Base-by-base conservation (phyloP, 2,888 invertebrate species). In the Polyommatus iphigenia region DNA sequence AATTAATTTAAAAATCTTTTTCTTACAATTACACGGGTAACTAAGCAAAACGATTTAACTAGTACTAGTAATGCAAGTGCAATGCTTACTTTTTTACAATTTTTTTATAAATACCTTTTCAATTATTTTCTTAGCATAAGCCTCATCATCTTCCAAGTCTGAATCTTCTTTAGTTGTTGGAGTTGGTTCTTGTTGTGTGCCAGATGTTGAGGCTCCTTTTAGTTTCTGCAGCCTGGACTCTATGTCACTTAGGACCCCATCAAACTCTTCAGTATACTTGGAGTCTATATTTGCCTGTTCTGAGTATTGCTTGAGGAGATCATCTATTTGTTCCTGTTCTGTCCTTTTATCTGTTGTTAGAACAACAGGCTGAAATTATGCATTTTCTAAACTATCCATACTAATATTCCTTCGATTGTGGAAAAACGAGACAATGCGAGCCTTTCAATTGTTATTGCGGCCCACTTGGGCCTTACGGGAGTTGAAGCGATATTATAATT, bases 321-420 rank as follows among this genome's bases (percentile, higher is more conserved):
- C 96, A 84, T 97, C 95, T 32, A 95, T 95, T 89, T 97, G 96
- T 83, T 97, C 95, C 85, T 96, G 95, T 83, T 96, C 96, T 18
- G 95, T 95, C 86, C 96, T 94, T 71, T 92, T 91, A 83, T 97
- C 96, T 20, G 93, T 92, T 59, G 91, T 85, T 76, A 92, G 87
- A 62, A 94, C 80, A 59, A 90, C 80, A 79, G 92, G 84, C 95
- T 95, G 79, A 80, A 87, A 85, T 54, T 79, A 77, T 50, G 76
- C 79, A 72, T 0, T 46, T 24, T 36, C 46, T 46, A 32, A 62
- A 72, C 72, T 77, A 57, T 41, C 8, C 41, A 41, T 41, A 41
- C 41, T 41, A 41, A 7, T 41, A 41, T n/a, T n/a, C n/a, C n/a
- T n/a, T n/a, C n/a, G n/a, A n/a, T n/a, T n/a, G n/a, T n/a, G n/a